phyloP scores from a whole-genome alignment of 2,888 invertebrate genomes.

The Phytoseiulus persimilis region DNA sequence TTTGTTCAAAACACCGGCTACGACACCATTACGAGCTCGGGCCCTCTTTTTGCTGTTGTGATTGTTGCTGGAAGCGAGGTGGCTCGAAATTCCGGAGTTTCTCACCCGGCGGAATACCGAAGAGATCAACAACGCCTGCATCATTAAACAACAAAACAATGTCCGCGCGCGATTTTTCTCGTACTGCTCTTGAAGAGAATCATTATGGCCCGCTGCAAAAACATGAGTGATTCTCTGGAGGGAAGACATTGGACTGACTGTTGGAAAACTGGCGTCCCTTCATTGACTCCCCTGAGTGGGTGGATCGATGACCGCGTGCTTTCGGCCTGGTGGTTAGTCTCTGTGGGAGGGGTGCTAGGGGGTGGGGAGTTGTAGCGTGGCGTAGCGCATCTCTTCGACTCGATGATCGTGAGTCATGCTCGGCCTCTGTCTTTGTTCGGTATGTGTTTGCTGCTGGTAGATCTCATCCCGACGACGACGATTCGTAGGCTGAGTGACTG shows the following conservation, averaged over 20 bases:
- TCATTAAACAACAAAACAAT: not conserved
- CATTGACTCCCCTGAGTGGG: not conserved
- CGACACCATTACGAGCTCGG: not conserved
- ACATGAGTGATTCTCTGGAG: too few species aligned
- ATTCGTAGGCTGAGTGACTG: not conserved
- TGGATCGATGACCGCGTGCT: not conserved
- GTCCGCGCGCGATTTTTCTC: too few species aligned
- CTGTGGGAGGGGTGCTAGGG: not conserved
- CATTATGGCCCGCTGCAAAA: not conserved
- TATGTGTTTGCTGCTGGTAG: not conserved
- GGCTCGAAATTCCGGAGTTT: not conserved
- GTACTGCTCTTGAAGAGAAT: not conserved
- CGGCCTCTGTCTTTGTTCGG: not conserved
- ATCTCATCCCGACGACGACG: not conserved
- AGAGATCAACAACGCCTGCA: not conserved
- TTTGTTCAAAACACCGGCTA: not conserved
- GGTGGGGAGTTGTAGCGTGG: not conserved
- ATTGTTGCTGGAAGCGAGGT: not conserved
- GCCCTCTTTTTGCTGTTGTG: not conserved
- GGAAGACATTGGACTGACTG: too few species aligned
- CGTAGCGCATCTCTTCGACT: not conserved
- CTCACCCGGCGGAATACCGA: not conserved
- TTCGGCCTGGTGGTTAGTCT: not conserved
- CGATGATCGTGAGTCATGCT: not conserved
- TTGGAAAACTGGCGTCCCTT: too few species aligned